These are phyloP conservation scores for Anarrhichthys ocellatus DNA, from an alignment of 2,113 vertebrate species.

Conservation along the genomic window DNA sequence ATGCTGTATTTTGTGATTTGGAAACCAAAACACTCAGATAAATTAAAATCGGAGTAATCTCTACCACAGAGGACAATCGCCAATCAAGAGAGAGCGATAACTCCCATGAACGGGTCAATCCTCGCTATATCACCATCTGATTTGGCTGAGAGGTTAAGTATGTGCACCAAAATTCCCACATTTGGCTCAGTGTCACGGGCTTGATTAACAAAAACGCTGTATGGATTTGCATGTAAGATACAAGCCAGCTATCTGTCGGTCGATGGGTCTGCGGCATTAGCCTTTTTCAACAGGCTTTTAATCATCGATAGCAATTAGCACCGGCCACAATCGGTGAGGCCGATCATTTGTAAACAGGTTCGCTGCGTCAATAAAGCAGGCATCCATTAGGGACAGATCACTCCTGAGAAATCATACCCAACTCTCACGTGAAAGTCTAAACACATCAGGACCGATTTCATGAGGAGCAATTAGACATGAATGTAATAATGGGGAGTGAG, in stretches of 20 bases:
- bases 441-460: slow-evolving; percentile 20
- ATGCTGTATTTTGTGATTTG: slow-evolving; percentile 32
- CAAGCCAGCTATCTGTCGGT: slow-evolving; percentile 12
- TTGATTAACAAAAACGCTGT: slow-evolving; percentile 30
- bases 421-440: neutral
- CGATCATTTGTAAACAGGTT: slow-evolving; percentile 70
- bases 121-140: slow-evolving; percentile 15
- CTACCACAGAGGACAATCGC: slow-evolving; percentile 4
- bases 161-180: slow-evolving; percentile 1
- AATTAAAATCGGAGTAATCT: slow-evolving; percentile 67
- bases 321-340: slow-evolving; percentile 37
- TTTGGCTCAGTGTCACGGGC: slow-evolving; percentile 26
- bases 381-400: slow-evolving; percentile 37
- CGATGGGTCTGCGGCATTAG: slow-evolving; percentile 45
- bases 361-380: slow-evolving; percentile 56
- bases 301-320: slow-evolving; percentile 74
- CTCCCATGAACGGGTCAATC: slow-evolving; percentile 25
- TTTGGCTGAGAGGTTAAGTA: slow-evolving; percentile 29
- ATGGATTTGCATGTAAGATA: slow-evolving; percentile 40
- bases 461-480: slow-evolving; percentile 29
- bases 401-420: slow-evolving; percentile 6
- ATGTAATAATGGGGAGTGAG: neutral
- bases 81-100: slow-evolving; percentile 30
- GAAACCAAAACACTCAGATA: slow-evolving; percentile 54
- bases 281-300: slow-evolving; percentile 52